Base-by-base conservation (phyloP, 2,888 invertebrate genomes). In the Ctenicera cuprea region DNA sequence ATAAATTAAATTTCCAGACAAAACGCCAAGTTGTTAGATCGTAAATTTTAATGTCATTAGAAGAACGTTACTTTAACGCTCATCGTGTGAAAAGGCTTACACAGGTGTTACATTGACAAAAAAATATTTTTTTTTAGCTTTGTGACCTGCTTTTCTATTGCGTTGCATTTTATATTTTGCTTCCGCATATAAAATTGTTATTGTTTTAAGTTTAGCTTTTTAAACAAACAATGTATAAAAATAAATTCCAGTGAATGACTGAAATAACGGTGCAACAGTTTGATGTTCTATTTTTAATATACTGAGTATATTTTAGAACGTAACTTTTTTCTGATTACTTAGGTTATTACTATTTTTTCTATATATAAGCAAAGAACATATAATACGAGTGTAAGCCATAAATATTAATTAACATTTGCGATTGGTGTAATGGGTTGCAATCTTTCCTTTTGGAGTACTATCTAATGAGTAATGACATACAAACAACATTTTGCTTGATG, bases 41-140 rank as follows among this genome's bases (percentile, higher is more conserved):
- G 48, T 18, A 48, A 18, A 16, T 48, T 48, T 18, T 1, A 1
- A 20, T 9, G 18, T 20, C 48, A 5, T 48, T 48, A 48, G 9
- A 9, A 48, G 48, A 48, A 20, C 7, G 9, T 20, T 11, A 8
- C 9, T 20, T 48, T 48, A 20, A 3, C 20, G 11, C 20, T 20
- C 48, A 48, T 18, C 48, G 16, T 16, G 48, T 18, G 48, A 18
- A 48, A 16, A 48, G 2, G 1, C 9, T 16, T 48, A 48, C 48
- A 48, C 48, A 48, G 48, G 48, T 48, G 20, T 16, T 18, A 48
- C 3, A 48, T 4, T 48, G 20, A 14, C 48, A 45, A 41, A 48
- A 48, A 33, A 3, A 26, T 26, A 33, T 9, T 20, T 4, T 48
- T 48, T 43, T 43, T 43, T 5, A 20, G 18, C 11, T 4, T 1